Base-by-base conservation (phyloP, 2,888 invertebrate genomes). In the Aleiodes alternator region DNA sequence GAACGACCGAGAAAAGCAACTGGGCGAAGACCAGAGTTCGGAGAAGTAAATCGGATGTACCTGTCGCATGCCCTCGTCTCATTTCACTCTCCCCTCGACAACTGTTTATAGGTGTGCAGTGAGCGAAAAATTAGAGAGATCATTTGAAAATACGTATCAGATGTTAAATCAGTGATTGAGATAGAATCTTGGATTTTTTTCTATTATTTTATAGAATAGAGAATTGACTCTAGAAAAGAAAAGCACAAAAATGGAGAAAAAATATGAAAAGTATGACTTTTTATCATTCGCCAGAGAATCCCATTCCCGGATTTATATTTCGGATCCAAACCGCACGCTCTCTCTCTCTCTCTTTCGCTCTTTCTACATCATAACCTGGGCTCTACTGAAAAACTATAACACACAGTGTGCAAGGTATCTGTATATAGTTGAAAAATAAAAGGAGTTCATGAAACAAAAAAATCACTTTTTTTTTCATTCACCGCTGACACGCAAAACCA, bases 271-370 rank as follows among this genome's bases (percentile, higher is more conserved):
- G 29, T 34, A 64, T 61, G 76, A 72, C 73, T 76, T 76, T 78
- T 71, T 71, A 77, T 75, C 76, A 72, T 69, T 68, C 69, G 55
- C 9, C 50, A 16, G 61, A 51, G 34, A 61, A 72, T 61, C 50
- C 77, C 74, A 76, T 78, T 75, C 69, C 73, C 72, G 69, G 76
- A 76, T 79, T 78, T 78, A 80, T 79, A 75, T 79, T 74, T 74
- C 77, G 69, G 59, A 79, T 16, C 76, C 69, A 79, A 72, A 80
- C 78, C 80, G 56, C 78, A 76, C 57, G 59, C 68, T 76, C 38
- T 66, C 68, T 76, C 38, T 66, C 53, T 64, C 71, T 53, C 75
- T 76, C 78, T 69, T 72, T 64, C 69, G 34, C 75, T 76, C 76
- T 71, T 66, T 61, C 77, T 23, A 69, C 74, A 69, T 76, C 76